phyloP scores from a whole-genome alignment of 2,797 vertebrate species.

The Rhinella marina region DNA sequence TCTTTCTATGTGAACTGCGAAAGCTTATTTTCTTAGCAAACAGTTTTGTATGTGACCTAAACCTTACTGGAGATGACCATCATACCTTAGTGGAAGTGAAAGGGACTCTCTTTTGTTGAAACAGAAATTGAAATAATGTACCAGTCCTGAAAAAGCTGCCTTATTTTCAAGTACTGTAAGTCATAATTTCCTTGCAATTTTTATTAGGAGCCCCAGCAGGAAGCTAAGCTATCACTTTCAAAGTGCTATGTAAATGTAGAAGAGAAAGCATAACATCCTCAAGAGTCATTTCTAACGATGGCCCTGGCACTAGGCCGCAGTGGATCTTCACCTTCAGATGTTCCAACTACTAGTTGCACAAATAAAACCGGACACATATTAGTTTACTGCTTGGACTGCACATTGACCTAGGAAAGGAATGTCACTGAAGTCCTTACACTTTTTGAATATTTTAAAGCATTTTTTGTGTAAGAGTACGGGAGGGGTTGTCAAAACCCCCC shows the following conservation, averaged over 20 bases:
- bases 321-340: conserved; percentile 34
- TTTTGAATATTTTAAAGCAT: not conserved
- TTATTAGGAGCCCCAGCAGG: conserved; percentile 25
- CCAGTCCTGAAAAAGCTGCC: not conserved
- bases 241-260: conserved; percentile 38
- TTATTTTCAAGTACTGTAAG: conserved; percentile 15
- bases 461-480: no score
- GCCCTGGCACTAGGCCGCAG: conserved; percentile 1
- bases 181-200: conserved; percentile 42
- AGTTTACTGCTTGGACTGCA: not conserved
- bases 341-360: conserved; percentile 10
- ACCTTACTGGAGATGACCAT: not conserved
- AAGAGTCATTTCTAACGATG: conserved; percentile 16
- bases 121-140: not conserved
- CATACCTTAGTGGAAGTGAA: not conserved
- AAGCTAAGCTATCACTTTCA: conserved; percentile 41
- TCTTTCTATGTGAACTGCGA: not conserved
- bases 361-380: conserved; percentile 17
- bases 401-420: not conserved
- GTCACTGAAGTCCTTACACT: not conserved
- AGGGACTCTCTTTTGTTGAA: not conserved
- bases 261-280: conserved; percentile 34
- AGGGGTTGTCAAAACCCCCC: no score
- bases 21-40: not conserved
- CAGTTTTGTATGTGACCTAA: not conserved